A percentile compares a stretch with the other conserved stretches of the same genome.
Conservation (phyloP, 2,888 invertebrate species). For the Diarsia mendica region DNA sequence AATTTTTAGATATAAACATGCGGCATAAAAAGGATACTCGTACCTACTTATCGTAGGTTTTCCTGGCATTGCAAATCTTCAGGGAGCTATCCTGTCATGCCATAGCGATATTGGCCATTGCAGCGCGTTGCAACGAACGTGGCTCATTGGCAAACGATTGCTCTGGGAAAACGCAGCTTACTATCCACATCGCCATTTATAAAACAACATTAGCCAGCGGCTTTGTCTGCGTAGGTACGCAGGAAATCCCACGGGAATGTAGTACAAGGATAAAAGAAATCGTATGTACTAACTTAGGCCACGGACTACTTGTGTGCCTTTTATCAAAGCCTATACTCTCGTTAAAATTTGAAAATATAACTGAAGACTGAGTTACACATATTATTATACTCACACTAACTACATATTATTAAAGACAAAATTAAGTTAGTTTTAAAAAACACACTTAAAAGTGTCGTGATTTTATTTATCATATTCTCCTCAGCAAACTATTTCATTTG, state of each 20-base stretch:
- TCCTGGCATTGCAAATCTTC: neutral
- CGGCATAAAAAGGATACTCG: too few species aligned
- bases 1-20: too few species aligned
- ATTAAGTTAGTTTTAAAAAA: too few species aligned
- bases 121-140: conserved; percentile 9
- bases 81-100: conserved; percentile 30
- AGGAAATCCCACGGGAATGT: neutral
- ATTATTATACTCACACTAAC: too few species aligned
- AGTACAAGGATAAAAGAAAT: neutral
- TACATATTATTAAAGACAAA: too few species aligned
- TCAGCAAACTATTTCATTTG: too few species aligned
- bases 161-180: conserved; percentile 28
- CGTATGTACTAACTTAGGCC: neutral
- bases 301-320: neutral
- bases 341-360: neutral
- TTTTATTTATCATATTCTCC: too few species aligned
- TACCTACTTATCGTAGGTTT: neutral
- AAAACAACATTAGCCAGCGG: neutral
- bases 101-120: neutral
- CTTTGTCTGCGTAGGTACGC: neutral
- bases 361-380: neutral
- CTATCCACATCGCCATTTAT: conserved; percentile 4
- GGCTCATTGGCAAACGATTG: conserved; percentile 18
- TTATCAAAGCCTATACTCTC: neutral
- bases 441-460: too few species aligned